Base-by-base conservation (phyloP, 35 echinoderm and acorn worm genomes). In the Acanthaster planci region DNA sequence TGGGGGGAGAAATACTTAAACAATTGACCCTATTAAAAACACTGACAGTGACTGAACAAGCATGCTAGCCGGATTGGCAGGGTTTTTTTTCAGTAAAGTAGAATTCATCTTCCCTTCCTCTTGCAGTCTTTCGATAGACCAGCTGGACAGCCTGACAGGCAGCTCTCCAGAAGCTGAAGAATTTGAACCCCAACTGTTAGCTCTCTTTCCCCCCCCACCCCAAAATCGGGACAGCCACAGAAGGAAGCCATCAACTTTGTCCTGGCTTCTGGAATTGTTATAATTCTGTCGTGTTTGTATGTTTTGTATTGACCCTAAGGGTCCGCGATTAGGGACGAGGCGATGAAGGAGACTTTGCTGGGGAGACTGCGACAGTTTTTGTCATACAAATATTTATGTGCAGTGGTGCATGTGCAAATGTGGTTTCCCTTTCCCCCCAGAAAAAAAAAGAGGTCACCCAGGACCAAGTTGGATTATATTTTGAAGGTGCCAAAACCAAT, bases 241-340 rank as follows among this genome's bases (percentile, higher is more conserved):
- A 26, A 34, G 64, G 64, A 30, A 26, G 30, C 30, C 64, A 34
- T 72, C 64, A 72, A 72, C 64, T 72, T n/a, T 72, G 64, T 72
- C 64, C 64, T 14, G 34, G 64, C 64, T 72, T 72, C 2, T 21
- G 18, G 26, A 72, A 72, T 72, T 72, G 64, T 72, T 72, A 72
- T 72, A 72, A 72, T 72, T 72, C 64, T 72, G 64, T 34, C 64
- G 14, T 72, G 64, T 72, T 72, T 72, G 64, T 72, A 72, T 72
- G 64, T 72, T 72, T 72, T 72, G 64, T 34, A 72, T 72, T 72
- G 64, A 72, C 64, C 64, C 64, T 72, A 72, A 72, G 64, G 64
- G 64, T 72, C 64, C 10, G 23, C 64, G 26, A 72, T 72, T 72
- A 72, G 64, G 42, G 64, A 72, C 34, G 14, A 72, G 64, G 64